A percentile compares a stretch with the other conserved stretches of the same genome.
Evolutionary conservation across 2,797 vertebrate genomes (phyloP).

Genomic region (Choloepus didactylus): DNA sequence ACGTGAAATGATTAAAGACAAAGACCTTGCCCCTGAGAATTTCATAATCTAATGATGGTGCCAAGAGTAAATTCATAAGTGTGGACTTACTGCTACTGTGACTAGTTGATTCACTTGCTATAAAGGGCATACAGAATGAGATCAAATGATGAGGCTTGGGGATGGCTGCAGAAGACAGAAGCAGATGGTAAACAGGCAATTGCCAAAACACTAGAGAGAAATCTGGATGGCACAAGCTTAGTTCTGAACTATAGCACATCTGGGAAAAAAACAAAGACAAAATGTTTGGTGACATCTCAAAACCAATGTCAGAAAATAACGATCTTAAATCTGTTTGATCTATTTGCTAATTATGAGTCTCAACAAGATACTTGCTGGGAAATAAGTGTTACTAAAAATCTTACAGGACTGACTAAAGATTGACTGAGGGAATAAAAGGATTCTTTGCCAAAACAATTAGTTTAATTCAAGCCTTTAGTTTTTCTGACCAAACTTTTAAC

Average conservation of each 20-base stretch:
- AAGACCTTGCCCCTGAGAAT: neutral
- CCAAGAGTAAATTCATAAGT: neutral
- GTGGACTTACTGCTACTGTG: neutral
- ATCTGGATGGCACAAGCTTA: neutral
- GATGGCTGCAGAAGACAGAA: neutral
- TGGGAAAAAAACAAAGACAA: neutral
- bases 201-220: neutral
- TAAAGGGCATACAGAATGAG: neutral
- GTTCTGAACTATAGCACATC: neutral
- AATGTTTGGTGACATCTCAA: neutral
- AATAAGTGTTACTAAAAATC: conserved; percentile 25
- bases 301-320: neutral
- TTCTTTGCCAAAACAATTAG: neutral
- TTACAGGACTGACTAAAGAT: neutral
- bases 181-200: neutral
- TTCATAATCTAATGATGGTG: neutral
- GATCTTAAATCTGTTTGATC: neutral
- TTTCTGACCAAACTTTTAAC: neutral
- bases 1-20: neutral
- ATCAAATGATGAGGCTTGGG: neutral
- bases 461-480: neutral
- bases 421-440: neutral
- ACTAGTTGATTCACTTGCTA: neutral
- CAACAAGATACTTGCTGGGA: conserved; percentile 27
- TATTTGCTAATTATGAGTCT: conserved; percentile 12